phyloP scores from a whole-genome alignment of 2,113 vertebrate genomes.

The Etheostoma cragini region DNA sequence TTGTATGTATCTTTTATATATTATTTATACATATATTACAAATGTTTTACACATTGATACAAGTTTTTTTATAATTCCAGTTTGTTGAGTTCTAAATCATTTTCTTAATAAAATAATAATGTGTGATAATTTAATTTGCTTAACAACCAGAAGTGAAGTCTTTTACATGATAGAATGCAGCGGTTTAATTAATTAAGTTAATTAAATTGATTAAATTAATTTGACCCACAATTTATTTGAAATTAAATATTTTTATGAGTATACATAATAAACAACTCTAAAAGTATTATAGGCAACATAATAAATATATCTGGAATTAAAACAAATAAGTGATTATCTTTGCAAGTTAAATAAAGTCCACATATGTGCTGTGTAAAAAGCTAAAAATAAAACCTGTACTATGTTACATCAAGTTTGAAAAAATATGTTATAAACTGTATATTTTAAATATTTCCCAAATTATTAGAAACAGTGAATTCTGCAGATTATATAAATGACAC shows the following conservation, averaged over 20 bases:
- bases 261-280: background rate
- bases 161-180: background rate
- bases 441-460: conserved; percentile 21
- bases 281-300: background rate
- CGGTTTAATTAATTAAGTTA: background rate
- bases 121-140: background rate
- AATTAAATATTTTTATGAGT: background rate
- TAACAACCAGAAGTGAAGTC: background rate
- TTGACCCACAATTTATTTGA: background rate
- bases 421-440: background rate
- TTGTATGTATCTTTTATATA: background rate
- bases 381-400: background rate
- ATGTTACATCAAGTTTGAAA: background rate
- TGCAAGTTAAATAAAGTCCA: background rate
- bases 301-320: background rate
- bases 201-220: too few species aligned
- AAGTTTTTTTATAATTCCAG: background rate
- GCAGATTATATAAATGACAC: background rate
- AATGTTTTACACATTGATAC: background rate
- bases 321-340: background rate
- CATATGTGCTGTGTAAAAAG: background rate
- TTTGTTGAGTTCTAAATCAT: background rate
- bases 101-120: background rate
- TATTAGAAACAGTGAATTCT: background rate
- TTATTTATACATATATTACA: background rate